These are phyloP conservation scores for Spisula subtruncata DNA, from an alignment of 2,888 invertebrate genomes.

Conservation along the genomic window DNA sequence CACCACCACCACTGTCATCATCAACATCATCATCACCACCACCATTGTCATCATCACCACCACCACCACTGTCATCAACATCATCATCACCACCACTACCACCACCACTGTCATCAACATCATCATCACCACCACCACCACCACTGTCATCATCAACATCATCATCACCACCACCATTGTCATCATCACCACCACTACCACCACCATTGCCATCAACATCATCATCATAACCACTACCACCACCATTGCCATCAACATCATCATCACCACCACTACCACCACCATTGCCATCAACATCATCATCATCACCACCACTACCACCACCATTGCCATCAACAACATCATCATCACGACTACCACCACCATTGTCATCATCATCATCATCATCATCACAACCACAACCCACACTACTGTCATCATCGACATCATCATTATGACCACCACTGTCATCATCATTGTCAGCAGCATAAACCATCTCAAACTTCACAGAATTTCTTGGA, in stretches of 20 bases:
- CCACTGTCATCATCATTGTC: neutral
- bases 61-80: neutral
- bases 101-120: neutral
- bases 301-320: neutral
- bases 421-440: neutral
- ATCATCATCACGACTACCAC: neutral
- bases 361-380: neutral
- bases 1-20: neutral
- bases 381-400: neutral
- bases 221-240: neutral
- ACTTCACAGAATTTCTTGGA: too few species aligned
- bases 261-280: neutral
- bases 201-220: neutral
- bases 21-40: neutral
- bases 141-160: neutral
- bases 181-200: neutral
- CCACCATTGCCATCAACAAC: neutral
- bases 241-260: neutral
- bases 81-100: neutral
- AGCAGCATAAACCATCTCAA: too few species aligned
- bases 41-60: neutral
- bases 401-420: neutral
- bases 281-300: neutral
- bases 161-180: neutral
- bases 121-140: neutral